Conservation (phyloP, 2,888 invertebrate genomes). For the Epiblema foenella region DNA sequence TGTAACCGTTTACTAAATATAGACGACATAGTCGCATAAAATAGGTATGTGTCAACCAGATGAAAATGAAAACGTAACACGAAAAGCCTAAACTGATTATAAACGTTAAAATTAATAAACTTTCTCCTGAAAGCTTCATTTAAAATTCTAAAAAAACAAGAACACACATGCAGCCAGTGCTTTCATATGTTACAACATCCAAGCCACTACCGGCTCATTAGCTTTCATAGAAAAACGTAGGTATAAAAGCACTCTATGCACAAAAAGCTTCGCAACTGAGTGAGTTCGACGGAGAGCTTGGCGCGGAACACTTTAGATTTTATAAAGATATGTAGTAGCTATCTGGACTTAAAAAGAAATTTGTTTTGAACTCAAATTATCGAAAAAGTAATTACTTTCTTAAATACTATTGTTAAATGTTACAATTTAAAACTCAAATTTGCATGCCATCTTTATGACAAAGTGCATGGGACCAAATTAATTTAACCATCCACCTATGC, state of each 20-base stretch:
- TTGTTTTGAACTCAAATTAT: too few species aligned
- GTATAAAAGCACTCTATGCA: conserved; percentile 22
- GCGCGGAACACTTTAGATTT: conserved; percentile 5
- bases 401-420: too few species aligned
- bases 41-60: neutral
- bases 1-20: neutral
- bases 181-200: conserved; percentile 15
- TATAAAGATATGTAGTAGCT: conserved; percentile 1
- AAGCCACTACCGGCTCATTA: conserved; percentile 33
- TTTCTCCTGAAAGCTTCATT: neutral
- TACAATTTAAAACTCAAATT: too few species aligned
- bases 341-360: too few species aligned
- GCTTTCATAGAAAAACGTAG: conserved; percentile 32
- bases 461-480: too few species aligned
- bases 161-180: neutral
- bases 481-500: too few species aligned
- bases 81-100: too few species aligned
- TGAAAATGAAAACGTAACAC: too few species aligned
- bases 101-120: too few species aligned
- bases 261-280: conserved; percentile 23
- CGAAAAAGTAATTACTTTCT: too few species aligned
- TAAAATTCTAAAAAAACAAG: neutral
- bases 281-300: conserved; percentile 1
- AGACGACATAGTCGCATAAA: neutral
- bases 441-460: too few species aligned